Base-by-base conservation (phyloP, 2,113 vertebrate genomes). In the Ornithorhynchus anatinus region DNA sequence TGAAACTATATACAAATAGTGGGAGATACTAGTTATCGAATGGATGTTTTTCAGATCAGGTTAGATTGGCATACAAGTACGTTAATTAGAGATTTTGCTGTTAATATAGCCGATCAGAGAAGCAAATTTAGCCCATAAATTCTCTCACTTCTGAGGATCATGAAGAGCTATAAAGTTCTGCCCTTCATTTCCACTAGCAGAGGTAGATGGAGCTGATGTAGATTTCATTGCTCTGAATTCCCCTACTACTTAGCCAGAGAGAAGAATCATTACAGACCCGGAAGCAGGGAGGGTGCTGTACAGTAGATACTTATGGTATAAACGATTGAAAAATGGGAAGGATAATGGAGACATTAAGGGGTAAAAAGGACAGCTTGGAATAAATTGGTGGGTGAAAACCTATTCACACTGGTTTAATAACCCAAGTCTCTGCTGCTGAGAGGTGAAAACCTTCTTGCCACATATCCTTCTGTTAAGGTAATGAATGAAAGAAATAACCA, bases 391-490 rank as follows among this genome's bases (percentile, higher is more conserved):
- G 16, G n/a, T 72, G 17, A 52, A 71, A 68, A 29, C 7, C 5
- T 11, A 20, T 51, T 76, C 29, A 60, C 10, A 6, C 36, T 62
- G 50, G 14, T 12, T 19, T 73, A 32, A 8, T 22, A 15, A 68
- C 75, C 36, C 33, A 0, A 1, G 44, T 33, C 52, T 38, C 44
- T 73, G 23, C 59, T 56, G 9, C 51, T 68, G 57, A 65, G 40
- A 66, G 14, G 47, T 32, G 35, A 47, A 72, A 69, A 47, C 59
- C 65, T 37, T 42, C 13, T 5, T 15, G 35, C 48, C 35, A 54
- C 6, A 2, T 1, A 1, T 45, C 56, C 42, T 54, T 79, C 27
- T 48, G 61, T 50, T 84, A 58, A 79, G 68, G 39, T 69, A 75
- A 54, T 38, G 42, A 14, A 12, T 33, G 22, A 64, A 35, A 66